Evolutionary conservation across 2,113 vertebrate species (phyloP), one percentile per base, ranked within the genome.

Genomic region (Muntiacus reevesi): DNA sequence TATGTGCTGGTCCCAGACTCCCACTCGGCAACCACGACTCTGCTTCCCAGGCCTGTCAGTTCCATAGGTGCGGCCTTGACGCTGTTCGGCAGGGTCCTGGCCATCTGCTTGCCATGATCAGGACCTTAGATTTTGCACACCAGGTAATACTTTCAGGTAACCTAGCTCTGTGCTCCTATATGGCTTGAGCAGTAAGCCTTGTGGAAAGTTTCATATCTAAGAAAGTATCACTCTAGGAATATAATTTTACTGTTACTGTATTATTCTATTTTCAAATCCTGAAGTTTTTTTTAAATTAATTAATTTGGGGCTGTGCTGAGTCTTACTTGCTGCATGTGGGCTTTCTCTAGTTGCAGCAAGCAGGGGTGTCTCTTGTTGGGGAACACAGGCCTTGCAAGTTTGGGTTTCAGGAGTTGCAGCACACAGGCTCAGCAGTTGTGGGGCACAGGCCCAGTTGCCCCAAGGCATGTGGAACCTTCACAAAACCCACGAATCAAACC

Each of bases 41-140:
- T 81, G 78, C 47, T 50, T 52, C 78, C 9, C 2, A 81, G 27
- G 33, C 40, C 64, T 83, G 76, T 43, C 13, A 30, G 7, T 76
- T 50, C 16, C 4, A 4, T 52, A 36, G 45, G 14, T 43, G 21
- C 83, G 36, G 54, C 64, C 43, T 43, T 12, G 10, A 76, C 3
- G 15, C 54, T 13, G 3, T 40, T 33, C 14, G 50, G 28, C 25
- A 23, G 9, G 21, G n/a, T n/a, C 30, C n/a, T 9, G n/a, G 5
- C 25, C 59, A 27, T 55, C 55, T 16, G 4, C 50, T 45, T 11
- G 27, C 25, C 2, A 1, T 4, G 6, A 17, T 28, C 87, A n/a
- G 67, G 40, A 47, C 27, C 12, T 0, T 12, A 78, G 76, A 5
- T 28, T 2, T n/a, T 1, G 2, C 33, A 43, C 12, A 0, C 10